A percentile compares a stretch with the other conserved stretches of the same genome.
phyloP scores from a whole-genome alignment of 2,113 vertebrate species.

The Lycaon pictus region DNA sequence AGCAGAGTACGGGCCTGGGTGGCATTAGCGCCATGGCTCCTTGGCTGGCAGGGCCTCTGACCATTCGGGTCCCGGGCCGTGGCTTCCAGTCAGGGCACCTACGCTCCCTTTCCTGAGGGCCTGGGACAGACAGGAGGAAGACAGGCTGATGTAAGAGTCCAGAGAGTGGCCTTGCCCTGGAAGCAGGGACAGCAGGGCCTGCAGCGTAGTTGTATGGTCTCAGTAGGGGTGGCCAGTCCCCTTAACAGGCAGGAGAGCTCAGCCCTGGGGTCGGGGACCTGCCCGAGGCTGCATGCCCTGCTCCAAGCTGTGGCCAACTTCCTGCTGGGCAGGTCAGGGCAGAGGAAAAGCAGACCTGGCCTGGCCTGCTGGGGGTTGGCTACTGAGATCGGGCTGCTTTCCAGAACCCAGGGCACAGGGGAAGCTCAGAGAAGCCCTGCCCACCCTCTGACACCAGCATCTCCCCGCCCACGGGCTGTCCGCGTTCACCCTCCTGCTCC shows the following conservation, averaged over 20 bases:
- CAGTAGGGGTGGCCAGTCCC: background rate
- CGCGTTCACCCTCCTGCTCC: background rate
- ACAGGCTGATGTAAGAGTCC: background rate
- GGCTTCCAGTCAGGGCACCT: background rate
- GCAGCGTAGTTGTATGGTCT: accelerated
- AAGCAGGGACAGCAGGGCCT: background rate
- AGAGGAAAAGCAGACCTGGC: background rate
- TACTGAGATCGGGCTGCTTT: background rate
- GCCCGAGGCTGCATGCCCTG: background rate
- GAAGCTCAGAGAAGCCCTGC: background rate
- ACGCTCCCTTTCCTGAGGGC: background rate
- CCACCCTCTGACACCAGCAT: accelerated
- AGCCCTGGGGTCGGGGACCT: background rate
- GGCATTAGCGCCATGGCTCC: background rate
- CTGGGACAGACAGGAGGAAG: background rate
- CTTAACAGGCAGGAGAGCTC: background rate
- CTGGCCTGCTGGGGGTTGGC: background rate
- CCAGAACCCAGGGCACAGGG: background rate
- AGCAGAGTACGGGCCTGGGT: background rate
- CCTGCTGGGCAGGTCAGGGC: background rate
- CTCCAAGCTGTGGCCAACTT: background rate
- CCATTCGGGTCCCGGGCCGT: background rate
- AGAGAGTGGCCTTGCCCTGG: background rate
- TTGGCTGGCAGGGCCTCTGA: background rate
- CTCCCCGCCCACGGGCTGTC: background rate